Evolutionary conservation across 1,140 invertebrate species (phyloP), one percentile per base, ranked within the genome.

Genomic region (Coptotermes formosanus): DNA sequence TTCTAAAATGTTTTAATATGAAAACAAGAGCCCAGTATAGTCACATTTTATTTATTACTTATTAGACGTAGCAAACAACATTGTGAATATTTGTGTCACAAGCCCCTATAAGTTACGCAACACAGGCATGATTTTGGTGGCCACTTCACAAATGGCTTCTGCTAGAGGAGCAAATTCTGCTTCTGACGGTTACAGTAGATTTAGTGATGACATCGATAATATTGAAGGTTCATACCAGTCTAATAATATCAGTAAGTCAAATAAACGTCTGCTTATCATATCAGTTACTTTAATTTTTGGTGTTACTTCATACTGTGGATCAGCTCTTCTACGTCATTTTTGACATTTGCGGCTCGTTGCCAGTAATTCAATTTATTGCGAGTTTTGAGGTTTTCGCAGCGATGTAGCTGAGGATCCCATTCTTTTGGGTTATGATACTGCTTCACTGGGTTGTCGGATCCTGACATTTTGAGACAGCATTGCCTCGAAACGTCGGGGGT

Each of bases 151-250:
- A 84, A 84, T 84, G 83, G 83, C 83, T 84, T 45, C 83, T 84
- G 43, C 45, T 52, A 45, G 59, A 69, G 59, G 52, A 25, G 64
- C 64, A 8, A 59, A 86, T 82, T 82, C 83, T 38, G 25, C 83
- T 12, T 19, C 86, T 69, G 86, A 86, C n/a, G 86, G 86, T 21
- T 86, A 86, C 85, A 59, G 48, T 16, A 25, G 86, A 45, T 86
- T 86, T 86, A 86, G 75, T 55, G 83, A 86, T 86, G 86, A 86
- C 19, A n/a, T 43, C 43, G 44, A 30, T n/a, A 85, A 85, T 45
- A 30, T 85, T 55, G 83, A 86, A 8, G 86, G 32, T 44, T 85
- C 82, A 43, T 86, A 86, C 32, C 59, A 86, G 69, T 43, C 48
- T 38, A 87, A 86, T 86, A 87, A 82, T n/a, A 55, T 83, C 45